Percentiles rank a stretch among this genome's conserved stretches.
Evolutionary conservation across 2,113 vertebrate species (phyloP).

Genomic region (Corynorhinus townsendii): DNA sequence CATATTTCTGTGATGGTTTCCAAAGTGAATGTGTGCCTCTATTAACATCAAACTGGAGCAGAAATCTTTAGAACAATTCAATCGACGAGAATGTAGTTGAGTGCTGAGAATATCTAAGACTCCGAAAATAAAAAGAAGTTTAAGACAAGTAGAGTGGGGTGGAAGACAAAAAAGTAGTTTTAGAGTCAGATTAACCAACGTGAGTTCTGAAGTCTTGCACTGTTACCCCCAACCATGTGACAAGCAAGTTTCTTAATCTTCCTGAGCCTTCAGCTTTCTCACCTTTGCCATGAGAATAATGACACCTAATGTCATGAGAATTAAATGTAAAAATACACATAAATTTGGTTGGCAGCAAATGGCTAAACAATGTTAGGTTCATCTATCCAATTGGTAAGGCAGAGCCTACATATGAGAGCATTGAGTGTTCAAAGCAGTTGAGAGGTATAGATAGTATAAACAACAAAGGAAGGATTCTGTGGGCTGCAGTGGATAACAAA

Average conservation of each 20-base stretch:
- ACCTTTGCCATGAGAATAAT: not conserved
- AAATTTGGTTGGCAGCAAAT: not conserved
- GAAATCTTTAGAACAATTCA: not conserved
- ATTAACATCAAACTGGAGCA: not conserved
- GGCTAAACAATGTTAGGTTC: not conserved
- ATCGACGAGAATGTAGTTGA: not conserved
- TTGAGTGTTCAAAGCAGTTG: not conserved
- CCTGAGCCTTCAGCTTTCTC: not conserved
- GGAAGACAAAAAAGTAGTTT: not conserved
- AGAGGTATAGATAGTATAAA: not conserved
- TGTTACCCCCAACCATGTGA: not conserved
- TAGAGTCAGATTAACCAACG: not conserved
- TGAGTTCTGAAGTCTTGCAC: not conserved
- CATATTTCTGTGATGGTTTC: not conserved
- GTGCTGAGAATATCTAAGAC: not conserved
- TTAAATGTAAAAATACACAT: not conserved
- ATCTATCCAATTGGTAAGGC: not conserved
- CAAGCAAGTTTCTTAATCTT: not conserved
- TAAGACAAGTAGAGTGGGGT: not conserved
- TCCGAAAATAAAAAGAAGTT: not conserved
- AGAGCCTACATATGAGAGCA: not conserved
- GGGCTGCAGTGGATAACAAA: not conserved
- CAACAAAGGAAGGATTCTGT: not conserved
- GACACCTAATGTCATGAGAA: not conserved
- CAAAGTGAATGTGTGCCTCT: not conserved